phyloP scores from a whole-genome alignment of 2,113 vertebrate genomes.

The Piaya cayana region DNA sequence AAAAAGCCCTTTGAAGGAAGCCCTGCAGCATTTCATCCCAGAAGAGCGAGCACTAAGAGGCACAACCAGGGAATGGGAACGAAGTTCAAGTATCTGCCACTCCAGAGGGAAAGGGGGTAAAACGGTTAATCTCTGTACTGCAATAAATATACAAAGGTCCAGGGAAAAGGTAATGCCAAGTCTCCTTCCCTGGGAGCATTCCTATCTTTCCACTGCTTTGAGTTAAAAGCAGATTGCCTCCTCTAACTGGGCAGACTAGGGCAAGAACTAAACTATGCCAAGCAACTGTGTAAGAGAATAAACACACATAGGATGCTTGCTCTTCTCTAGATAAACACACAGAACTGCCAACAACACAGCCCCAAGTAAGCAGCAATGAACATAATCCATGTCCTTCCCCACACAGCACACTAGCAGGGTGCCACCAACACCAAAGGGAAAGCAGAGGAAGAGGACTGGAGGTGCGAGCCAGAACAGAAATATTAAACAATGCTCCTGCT shows the following conservation, averaged over 20 bases:
- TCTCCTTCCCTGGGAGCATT: neutral
- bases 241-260: neutral
- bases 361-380: neutral
- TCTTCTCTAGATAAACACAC: neutral
- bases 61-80: neutral
- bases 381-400: neutral
- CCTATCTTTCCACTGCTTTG: neutral
- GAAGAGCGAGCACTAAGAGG: neutral
- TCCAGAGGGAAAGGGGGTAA: neutral
- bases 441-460: neutral
- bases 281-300: neutral
- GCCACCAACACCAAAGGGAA: neutral
- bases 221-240: neutral
- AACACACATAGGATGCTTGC: neutral
- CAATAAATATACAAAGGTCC: neutral
- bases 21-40: neutral
- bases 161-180: neutral
- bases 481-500: neutral
- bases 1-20: neutral
- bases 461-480: neutral
- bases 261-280: neutral
- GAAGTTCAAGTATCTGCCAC: accelerated
- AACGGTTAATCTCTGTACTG: neutral
- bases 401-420: neutral
- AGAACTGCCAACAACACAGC: neutral